Evolutionary conservation across 2,888 invertebrate genomes (phyloP).

Genomic region (Xestia xanthographa): DNA sequence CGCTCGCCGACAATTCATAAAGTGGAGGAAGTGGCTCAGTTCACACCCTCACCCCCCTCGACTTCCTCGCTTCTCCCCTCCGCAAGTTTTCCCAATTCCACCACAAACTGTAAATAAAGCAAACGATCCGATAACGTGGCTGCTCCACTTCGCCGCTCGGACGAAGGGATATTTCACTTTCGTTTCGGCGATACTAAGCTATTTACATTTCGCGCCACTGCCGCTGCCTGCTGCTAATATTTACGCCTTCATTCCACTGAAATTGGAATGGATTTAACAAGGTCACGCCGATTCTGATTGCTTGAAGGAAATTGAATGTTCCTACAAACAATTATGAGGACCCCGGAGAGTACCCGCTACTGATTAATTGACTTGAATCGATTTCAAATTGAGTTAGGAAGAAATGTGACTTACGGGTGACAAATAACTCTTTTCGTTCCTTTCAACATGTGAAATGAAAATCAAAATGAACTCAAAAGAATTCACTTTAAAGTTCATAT

Average conservation of each 20-base stretch:
- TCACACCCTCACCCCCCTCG: slow-evolving; percentile 52
- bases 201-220: slow-evolving; percentile 67
- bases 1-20: slow-evolving; percentile 77
- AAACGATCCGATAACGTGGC: slow-evolving; percentile 74
- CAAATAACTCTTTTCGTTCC: neutral
- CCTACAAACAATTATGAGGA: slow-evolving; percentile 59
- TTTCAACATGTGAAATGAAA: neutral
- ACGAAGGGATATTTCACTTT: slow-evolving; percentile 76
- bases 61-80: slow-evolving; percentile 39
- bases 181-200: slow-evolving; percentile 65
- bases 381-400: slow-evolving; percentile 28
- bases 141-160: slow-evolving; percentile 69
- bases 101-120: slow-evolving; percentile 74
- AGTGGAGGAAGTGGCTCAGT: slow-evolving; percentile 61
- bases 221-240: slow-evolving; percentile 55
- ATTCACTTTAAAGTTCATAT: neutral
- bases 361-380: slow-evolving; percentile 62
- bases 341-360: slow-evolving; percentile 41
- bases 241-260: slow-evolving; percentile 63
- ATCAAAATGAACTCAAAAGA: neutral
- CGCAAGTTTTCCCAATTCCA: slow-evolving; percentile 65
- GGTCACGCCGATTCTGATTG: slow-evolving; percentile 63
- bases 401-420: slow-evolving; percentile 6
- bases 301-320: slow-evolving; percentile 62
- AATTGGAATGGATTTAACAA: slow-evolving; percentile 69